Conservation (phyloP, 1,140 invertebrate species). For the Drosophila sechellia region DNA sequence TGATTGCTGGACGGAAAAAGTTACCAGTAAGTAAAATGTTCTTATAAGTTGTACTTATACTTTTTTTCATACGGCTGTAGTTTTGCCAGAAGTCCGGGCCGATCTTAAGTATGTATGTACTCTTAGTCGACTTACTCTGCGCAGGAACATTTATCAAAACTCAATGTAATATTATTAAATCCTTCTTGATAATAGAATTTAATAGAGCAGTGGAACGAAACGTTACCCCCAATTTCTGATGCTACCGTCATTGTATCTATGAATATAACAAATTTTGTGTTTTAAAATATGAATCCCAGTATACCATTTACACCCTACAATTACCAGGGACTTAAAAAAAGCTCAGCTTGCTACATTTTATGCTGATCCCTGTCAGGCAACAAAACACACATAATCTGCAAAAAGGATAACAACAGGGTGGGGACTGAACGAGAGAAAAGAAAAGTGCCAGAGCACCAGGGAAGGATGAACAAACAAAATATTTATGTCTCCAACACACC, state of each 20-base stretch:
- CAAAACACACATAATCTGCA: slow-evolving; percentile 85
- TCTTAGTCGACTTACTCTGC: no score
- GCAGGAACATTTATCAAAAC: no score
- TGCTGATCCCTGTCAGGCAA: slow-evolving; percentile 84
- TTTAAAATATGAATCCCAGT: slow-evolving; percentile 20
- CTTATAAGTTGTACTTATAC: no score
- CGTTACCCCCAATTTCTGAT: no score
- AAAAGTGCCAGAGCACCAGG: slow-evolving; percentile 18
- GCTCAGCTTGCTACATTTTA: slow-evolving; percentile 85
- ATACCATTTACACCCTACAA: slow-evolving; percentile 46
- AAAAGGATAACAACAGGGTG: slow-evolving; percentile 82
- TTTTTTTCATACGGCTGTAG: no score
- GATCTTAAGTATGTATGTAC: no score
- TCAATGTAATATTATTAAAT: no score
- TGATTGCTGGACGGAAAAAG: slow-evolving; percentile 7
- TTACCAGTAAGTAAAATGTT: slow-evolving; percentile 1
- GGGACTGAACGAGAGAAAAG: slow-evolving; percentile 23
- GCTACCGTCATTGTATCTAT: no score
- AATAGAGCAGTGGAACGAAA: no score
- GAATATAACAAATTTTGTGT: not conserved
- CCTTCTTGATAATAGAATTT: no score
- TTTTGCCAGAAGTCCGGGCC: no score
- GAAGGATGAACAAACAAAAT: slow-evolving; percentile 73
- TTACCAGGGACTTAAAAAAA: slow-evolving; percentile 48
- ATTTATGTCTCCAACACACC: slow-evolving; percentile 66